A percentile compares a stretch with the other conserved stretches of the same genome.
phyloP scores from a whole-genome alignment of 1,140 invertebrate species.

The Parapsyche elsis region DNA sequence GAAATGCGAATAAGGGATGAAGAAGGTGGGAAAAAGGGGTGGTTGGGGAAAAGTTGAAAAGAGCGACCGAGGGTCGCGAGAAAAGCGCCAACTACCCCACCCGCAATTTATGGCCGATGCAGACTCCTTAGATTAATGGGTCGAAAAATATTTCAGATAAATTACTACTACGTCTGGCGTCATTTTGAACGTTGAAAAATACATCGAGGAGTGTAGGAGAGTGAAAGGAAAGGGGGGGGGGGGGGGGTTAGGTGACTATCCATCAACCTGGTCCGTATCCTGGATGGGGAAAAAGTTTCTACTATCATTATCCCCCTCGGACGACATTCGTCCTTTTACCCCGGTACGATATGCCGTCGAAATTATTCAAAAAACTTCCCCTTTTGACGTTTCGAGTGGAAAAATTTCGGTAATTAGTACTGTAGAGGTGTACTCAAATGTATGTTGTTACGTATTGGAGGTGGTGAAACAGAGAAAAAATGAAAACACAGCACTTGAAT shows the following conservation, averaged over 20 bases:
- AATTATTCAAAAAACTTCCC: no score
- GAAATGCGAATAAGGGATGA: conserved; percentile 23
- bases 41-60: conserved; percentile 47
- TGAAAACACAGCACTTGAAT: no score
- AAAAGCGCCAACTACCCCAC: background rate
- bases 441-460: no score
- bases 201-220: background rate
- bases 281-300: background rate
- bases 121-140: conserved; percentile 33
- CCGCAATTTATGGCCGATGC: conserved; percentile 39
- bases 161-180: conserved; percentile 23
- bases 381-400: no score
- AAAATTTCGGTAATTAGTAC: no score
- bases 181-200: conserved; percentile 26
- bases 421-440: no score
- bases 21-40: background rate
- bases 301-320: background rate
- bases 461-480: no score
- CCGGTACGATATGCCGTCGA: no score
- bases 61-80: conserved; percentile 25
- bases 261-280: background rate
- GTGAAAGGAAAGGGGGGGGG: no score
- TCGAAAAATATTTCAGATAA: conserved; percentile 41
- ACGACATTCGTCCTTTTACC: background rate
- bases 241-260: background rate